Percentiles rank a stretch among this genome's conserved stretches.
These are phyloP conservation scores for Parasteatoda lunata DNA, from an alignment of 2,888 invertebrate genomes.

Conservation along the genomic window DNA sequence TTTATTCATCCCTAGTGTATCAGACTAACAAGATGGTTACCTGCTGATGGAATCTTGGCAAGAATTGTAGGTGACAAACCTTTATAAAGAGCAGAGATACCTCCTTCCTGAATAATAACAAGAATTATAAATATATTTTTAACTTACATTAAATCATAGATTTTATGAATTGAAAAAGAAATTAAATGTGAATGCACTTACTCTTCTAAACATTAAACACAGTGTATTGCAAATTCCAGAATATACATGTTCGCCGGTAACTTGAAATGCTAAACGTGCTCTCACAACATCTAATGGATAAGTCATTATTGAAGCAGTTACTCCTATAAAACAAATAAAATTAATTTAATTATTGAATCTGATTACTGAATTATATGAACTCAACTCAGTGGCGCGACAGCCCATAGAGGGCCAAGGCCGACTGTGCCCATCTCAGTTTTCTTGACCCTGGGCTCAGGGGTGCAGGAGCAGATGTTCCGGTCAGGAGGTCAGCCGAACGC, in stretches of 20 bases:
- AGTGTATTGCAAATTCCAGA: constrained; percentile 86
- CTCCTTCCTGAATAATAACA: constrained; percentile 83
- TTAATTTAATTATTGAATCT: no score
- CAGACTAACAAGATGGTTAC: constrained; percentile 69
- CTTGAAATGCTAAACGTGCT: constrained; percentile 90
- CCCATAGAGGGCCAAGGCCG: no score
- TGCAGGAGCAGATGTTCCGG: no score
- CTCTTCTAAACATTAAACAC: constrained; percentile 82
- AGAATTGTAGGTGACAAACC: constrained; percentile 90
- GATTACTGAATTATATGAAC: no score
- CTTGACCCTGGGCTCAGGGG: no score
- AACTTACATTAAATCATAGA: no score
- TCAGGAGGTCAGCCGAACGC: no score
- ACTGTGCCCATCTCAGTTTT: no score
- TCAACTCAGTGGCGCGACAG: no score
- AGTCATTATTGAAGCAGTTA: constrained; percentile 89
- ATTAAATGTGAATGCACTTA: constrained; percentile 73
- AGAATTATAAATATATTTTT: no score
- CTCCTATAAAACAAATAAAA: constrained; percentile 74
- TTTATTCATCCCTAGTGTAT: no score
- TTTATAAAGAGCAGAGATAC: constrained; percentile 85
- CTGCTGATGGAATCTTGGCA: constrained; percentile 93
- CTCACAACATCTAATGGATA: constrained; percentile 93
- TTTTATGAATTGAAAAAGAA: no score
- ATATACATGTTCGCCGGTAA: constrained; percentile 88